phyloP scores from a whole-genome alignment of 2,113 vertebrate species.

The Cervus canadensis region DNA sequence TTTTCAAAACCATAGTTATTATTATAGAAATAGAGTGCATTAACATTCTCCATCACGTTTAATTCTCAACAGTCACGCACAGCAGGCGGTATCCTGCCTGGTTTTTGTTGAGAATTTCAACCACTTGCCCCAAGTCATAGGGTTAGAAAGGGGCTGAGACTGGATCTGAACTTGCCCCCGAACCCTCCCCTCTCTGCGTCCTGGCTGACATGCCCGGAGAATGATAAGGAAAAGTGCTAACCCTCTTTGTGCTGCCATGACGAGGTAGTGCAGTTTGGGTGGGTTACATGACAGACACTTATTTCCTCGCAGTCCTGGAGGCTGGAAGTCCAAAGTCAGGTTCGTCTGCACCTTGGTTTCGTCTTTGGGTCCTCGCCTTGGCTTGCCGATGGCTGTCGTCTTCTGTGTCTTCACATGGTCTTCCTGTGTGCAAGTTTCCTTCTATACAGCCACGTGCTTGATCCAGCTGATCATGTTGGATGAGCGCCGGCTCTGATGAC shows the following conservation, averaged over 20 bases:
- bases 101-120: not conserved
- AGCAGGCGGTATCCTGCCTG: not conserved
- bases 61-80: not conserved
- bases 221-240: not conserved
- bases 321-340: not conserved
- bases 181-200: not conserved
- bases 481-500: not conserved
- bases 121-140: not conserved
- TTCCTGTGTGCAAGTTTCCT: not conserved
- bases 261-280: not conserved
- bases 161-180: not conserved
- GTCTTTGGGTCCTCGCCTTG: not conserved
- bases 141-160: not conserved
- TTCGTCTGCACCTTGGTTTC: not conserved
- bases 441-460: not conserved
- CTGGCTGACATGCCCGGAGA: not conserved
- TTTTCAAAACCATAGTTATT: not conserved
- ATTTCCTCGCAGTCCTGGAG: not conserved
- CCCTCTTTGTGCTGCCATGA: not conserved
- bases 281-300: not conserved
- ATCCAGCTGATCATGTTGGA: not conserved
- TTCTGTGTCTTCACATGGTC: not conserved
- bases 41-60: not conserved
- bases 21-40: not conserved
- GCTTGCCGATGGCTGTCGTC: not conserved